Base-by-base conservation (phyloP, 2,113 vertebrate species). In the Aptenodytes forsteri region DNA sequence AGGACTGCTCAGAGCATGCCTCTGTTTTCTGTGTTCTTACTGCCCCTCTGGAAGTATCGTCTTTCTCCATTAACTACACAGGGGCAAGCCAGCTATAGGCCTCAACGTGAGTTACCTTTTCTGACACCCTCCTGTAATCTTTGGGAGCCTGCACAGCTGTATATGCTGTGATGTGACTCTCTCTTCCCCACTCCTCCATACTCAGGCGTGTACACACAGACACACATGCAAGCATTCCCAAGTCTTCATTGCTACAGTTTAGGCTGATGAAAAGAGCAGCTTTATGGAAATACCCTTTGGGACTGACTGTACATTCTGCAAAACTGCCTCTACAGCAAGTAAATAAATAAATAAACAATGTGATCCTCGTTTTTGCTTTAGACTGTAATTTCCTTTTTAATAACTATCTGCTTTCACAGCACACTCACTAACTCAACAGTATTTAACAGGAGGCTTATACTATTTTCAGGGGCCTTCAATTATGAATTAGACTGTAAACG, bases 321-420 rank as follows among this genome's bases (percentile, higher is more conserved):
- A 93, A 94, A 84, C 19, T 56, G 62, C 76, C 58, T 70, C 72
- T 47, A 49, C 49, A 83, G 72, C 49, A 87, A 56, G 20, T 18
- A 95, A 95, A 88, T 49, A 87, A 96, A 82, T 64, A 96, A 96
- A 93, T 67, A 62, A 96, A 93, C 65, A 62, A 92, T 16, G 22
- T 3, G 34, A 26, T 26, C 14, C 52, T 85, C 6, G 2, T 0
- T 76, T 93, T 87, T 77, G 12, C 91, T 89, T 95, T 90, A 81
- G 38, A 64, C 49, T 36, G 30, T 54, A 44, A 56, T 86, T 95
- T 92, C 64, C 83, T 91, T 95, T 87, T 64, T 86, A 91, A 80
- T 47, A 93, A 95, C 64, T 77, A 64, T 59, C 69, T 78, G 70
- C 61, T 82, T 90, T 90, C 83, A 67, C 54, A 90, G 88, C 46